Percentiles rank a stretch among this genome's conserved stretches.
These are phyloP conservation scores for Arizona elegans DNA, from an alignment of 2,113 vertebrate genomes.

Conservation along the genomic window DNA sequence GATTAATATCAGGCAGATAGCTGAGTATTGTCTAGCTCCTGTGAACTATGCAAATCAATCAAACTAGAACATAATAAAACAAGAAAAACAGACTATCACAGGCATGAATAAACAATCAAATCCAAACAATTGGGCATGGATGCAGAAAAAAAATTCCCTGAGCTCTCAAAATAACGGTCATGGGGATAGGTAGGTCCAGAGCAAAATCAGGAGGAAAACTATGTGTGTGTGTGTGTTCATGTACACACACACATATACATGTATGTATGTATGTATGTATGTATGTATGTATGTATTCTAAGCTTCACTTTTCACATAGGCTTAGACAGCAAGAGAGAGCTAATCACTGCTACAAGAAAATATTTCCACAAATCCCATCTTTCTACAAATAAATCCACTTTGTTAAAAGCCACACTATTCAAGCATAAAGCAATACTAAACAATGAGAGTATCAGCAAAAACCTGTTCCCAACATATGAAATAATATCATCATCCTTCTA, in stretches of 20 bases:
- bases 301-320: not conserved
- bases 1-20: not conserved
- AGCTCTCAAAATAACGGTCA: not conserved
- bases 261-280: not conserved
- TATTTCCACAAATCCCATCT: not conserved
- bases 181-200: not conserved
- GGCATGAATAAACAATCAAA: not conserved
- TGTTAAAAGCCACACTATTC: not conserved
- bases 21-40: not conserved
- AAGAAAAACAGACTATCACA: not conserved
- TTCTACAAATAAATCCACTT: not conserved
- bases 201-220: not conserved
- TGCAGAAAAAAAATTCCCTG: not conserved
- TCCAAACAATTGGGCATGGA: not conserved
- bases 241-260: not conserved
- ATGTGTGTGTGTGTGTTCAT: not conserved
- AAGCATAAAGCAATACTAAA: not conserved
- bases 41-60: not conserved
- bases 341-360: not conserved
- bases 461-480: not conserved
- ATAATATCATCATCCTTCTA: not conserved
- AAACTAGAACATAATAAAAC: not conserved
- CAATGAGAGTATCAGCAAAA: not conserved
- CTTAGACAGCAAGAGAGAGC: not conserved
- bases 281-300: not conserved